Conservation (phyloP, 53 echinoderm and acorn worm genomes). For the Apostichopus leukothele region DNA sequence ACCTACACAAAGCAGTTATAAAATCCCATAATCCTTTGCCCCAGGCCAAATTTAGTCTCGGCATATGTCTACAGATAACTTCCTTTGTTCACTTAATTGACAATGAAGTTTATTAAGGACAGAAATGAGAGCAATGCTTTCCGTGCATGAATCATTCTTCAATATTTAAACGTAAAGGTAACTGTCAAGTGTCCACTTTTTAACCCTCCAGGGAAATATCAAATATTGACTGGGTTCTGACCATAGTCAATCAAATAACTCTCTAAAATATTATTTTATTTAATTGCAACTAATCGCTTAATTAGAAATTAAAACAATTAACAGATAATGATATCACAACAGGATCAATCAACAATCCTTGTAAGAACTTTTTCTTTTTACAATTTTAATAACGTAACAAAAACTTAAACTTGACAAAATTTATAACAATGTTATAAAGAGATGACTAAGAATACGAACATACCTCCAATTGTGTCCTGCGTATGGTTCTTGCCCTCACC, state of each 20-base stretch:
- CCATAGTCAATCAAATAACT: not conserved
- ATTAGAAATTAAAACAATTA: too few relatives aligned
- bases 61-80: slow-evolving; percentile 3
- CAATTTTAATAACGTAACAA: too few relatives aligned
- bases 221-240: slow-evolving; percentile 26
- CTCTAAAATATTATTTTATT: too few relatives aligned
- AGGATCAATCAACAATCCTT: too few relatives aligned
- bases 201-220: not conserved
- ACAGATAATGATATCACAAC: too few relatives aligned
- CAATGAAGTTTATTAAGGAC: slow-evolving; percentile 18
- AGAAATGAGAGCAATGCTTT: slow-evolving; percentile 7
- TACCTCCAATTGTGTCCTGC: too few relatives aligned
- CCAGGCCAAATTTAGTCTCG: slow-evolving; percentile 22
- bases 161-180: not conserved
- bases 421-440: too few relatives aligned
- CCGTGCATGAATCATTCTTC: slow-evolving; percentile 21
- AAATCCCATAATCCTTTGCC: slow-evolving; percentile 29
- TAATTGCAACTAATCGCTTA: too few relatives aligned
- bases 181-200: not conserved
- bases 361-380: too few relatives aligned
- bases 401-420: too few relatives aligned
- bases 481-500: too few relatives aligned
- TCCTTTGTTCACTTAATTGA: slow-evolving; percentile 34
- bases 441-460: too few relatives aligned
- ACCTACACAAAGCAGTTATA: slow-evolving; percentile 1